These are phyloP conservation scores for Siniperca chuatsi DNA, from an alignment of 2,113 vertebrate species.

Conservation along the genomic window DNA sequence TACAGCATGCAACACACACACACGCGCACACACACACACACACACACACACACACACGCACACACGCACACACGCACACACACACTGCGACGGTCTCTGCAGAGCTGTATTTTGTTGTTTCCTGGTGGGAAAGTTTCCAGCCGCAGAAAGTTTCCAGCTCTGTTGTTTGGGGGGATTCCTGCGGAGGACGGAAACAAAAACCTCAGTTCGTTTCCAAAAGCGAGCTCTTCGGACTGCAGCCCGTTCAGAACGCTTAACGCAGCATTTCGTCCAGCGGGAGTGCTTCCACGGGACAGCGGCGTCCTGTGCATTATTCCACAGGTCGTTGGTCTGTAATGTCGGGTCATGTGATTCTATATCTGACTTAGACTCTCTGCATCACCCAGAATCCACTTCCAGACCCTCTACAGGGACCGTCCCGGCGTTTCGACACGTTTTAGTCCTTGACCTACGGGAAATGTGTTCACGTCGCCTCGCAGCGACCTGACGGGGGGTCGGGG, in stretches of 20 bases:
- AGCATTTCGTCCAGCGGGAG: neutral
- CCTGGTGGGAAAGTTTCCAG: conserved; percentile 54
- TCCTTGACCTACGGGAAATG: too few species aligned
- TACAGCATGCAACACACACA: too few species aligned
- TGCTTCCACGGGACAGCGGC: too few species aligned
- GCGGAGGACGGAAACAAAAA: conserved; percentile 35
- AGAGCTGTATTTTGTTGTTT: conserved; percentile 43
- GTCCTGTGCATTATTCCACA: too few species aligned
- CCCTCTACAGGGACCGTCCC: too few species aligned
- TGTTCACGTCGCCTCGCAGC: too few species aligned
- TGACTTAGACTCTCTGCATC: too few species aligned
- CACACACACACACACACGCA: conserved; percentile 1
- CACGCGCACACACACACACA: conserved; percentile 9
- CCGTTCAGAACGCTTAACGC: neutral
- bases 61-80: conserved; percentile 10
- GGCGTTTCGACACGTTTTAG: too few species aligned
- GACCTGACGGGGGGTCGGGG: too few species aligned
- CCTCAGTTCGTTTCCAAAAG: conserved; percentile 7
- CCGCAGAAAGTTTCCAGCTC: conserved; percentile 54
- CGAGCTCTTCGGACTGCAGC: neutral
- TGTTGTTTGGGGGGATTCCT: conserved; percentile 49
- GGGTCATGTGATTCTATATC: too few species aligned
- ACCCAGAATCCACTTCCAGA: too few species aligned
- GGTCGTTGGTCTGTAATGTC: too few species aligned
- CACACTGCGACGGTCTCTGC: conserved; percentile 33